These are phyloP conservation scores for Saturnia japonica DNA, from an alignment of 2,888 invertebrate species.

Conservation along the genomic window DNA sequence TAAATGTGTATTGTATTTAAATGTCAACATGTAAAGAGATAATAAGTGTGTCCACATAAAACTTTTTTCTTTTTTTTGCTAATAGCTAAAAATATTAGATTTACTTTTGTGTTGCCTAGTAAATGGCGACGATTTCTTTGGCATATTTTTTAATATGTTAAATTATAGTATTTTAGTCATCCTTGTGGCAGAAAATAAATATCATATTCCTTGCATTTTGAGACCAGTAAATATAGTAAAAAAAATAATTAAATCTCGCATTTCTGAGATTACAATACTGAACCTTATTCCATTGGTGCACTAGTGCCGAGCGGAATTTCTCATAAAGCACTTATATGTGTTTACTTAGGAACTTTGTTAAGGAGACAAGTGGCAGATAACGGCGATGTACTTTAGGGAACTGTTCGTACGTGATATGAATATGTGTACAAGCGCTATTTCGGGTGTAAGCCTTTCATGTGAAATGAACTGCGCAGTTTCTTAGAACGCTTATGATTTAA, in stretches of 20 bases:
- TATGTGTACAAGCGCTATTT: slow-evolving; percentile 10
- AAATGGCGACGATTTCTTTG: background rate
- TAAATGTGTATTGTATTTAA: no score
- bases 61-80: background rate
- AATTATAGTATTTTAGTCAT: background rate
- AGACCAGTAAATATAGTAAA: background rate
- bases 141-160: background rate
- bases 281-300: slow-evolving; percentile 19
- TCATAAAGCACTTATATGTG: slow-evolving; percentile 23
- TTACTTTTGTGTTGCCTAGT: background rate
- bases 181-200: background rate
- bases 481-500: slow-evolving; percentile 11
- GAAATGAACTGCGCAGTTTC: slow-evolving; percentile 15
- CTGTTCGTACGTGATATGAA: slow-evolving; percentile 20
- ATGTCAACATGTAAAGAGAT: background rate
- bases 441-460: slow-evolving; percentile 13
- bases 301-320: slow-evolving; percentile 16
- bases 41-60: background rate
- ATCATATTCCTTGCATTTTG: background rate
- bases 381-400: slow-evolving; percentile 21
- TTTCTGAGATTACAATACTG: slow-evolving; percentile 12
- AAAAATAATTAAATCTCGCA: background rate
- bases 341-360: slow-evolving; percentile 25
- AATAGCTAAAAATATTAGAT: background rate
- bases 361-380: slow-evolving; percentile 25